Evolutionary conservation across 2,888 invertebrate species (phyloP), one percentile per base, ranked within the genome.

Genomic region (Phragmatobia fuliginosa): DNA sequence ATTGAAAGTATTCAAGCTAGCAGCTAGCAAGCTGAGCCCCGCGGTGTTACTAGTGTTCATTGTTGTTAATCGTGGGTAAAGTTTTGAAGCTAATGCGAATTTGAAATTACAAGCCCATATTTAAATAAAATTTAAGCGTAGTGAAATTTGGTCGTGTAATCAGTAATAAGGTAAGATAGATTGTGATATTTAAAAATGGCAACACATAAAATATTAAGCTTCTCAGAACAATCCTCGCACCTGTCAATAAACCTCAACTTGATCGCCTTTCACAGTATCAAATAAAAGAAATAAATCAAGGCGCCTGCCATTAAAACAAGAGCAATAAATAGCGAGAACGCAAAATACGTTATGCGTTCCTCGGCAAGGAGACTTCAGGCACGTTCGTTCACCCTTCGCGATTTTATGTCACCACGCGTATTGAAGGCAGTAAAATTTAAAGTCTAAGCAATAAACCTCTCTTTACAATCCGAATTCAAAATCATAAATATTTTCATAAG

Each of bases 401-500:
- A 67, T 74, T 81, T 82, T 72, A 81, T 70, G 73, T 70, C 66
- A 68, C 61, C 64, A 71, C 71, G 74, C 79, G 68, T 82, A 82
- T 77, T 76, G 73, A 72, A 75, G 63, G 79, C 73, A 73, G 73
- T 81, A 74, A 79, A 80, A 78, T 76, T 77, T 82, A 62, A 72
- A 82, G 71, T 68, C 71, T 61, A 58, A 72, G 73, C 62, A 77
- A 80, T 80, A 80, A 78, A 79, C 31, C 68, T 28, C 59, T 62
- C 62, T 81, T 76, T 71, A 62, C 67, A 76, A 65, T 79, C 61
- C 64, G 66, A 64, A 75, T 66, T 78, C 64, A 49, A 59, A 75
- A 63, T 75, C 67, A 78, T 80, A 78, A 80, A 78, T 82, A 82
- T 78, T 82, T 81, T 74, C 63, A 76, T 79, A 74, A 77, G 77